These are phyloP conservation scores for Spea multiplicata DNA, from an alignment of 2,113 vertebrate species.

Conservation along the genomic window DNA sequence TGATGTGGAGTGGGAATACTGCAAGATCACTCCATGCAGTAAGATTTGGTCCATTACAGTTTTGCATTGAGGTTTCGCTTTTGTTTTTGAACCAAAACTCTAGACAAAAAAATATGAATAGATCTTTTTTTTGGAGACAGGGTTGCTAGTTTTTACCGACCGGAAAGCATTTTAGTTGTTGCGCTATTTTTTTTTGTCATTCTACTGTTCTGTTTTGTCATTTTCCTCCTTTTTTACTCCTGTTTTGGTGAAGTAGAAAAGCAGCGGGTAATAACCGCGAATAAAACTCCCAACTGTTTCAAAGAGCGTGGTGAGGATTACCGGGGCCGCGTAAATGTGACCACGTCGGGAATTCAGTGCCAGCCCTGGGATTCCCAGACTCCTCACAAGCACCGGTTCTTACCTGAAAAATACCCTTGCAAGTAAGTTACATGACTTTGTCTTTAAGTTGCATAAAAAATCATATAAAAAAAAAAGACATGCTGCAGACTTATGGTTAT, in stretches of 20 bases:
- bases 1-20: constrained; percentile 75
- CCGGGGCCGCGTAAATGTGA: constrained; percentile 80
- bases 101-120: no score
- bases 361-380: constrained; percentile 88
- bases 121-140: no score
- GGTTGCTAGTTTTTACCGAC: no score
- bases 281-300: constrained; percentile 68
- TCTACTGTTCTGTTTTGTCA: neutral
- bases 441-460: neutral
- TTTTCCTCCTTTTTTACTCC: neutral
- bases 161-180: no score
- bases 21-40: constrained; percentile 82
- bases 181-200: no score
- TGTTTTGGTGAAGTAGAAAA: constrained; percentile 59
- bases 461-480: no score
- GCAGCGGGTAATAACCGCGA: neutral
- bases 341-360: constrained; percentile 81
- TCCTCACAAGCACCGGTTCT: constrained; percentile 84
- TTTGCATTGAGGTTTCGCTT: no score
- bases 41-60: constrained; percentile 57
- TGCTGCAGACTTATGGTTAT: no score
- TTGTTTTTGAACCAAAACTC: no score
- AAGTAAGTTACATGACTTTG: constrained; percentile 68
- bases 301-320: constrained; percentile 85
- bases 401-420: constrained; percentile 86